phyloP scores from a whole-genome alignment of 92 coral and sea anemone species.

The Zoanthus gigantus region DNA sequence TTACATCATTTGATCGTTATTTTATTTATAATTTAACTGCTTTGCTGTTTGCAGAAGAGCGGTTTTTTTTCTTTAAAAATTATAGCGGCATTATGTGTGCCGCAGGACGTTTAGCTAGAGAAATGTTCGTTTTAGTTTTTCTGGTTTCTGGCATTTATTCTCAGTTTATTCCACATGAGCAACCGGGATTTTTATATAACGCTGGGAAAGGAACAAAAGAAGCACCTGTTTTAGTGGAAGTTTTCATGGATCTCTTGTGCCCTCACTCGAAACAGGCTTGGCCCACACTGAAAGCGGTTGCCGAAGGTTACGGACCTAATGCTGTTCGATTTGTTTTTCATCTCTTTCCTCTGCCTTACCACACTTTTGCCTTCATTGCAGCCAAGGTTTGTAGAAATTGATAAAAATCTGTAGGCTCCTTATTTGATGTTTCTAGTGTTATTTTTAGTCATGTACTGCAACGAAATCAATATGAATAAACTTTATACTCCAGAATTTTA shows the following conservation, averaged over 20 bases:
- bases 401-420: too few species aligned
- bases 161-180: constrained; percentile 41
- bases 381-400: constrained; percentile 26
- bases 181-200: constrained; percentile 40
- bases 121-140: neutral
- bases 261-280: constrained; percentile 30
- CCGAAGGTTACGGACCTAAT: constrained; percentile 38
- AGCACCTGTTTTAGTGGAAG: constrained; percentile 42
- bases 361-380: constrained; percentile 45
- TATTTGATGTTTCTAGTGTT: too few species aligned
- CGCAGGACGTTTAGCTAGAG: neutral
- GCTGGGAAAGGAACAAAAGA: constrained; percentile 35
- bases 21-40: neutral
- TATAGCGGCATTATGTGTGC: constrained; percentile 1
- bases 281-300: constrained; percentile 41
- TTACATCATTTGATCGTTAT: constrained; percentile 10
- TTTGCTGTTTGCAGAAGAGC: neutral
- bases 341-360: constrained; percentile 42
- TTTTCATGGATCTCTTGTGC: constrained; percentile 32
- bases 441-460: too few species aligned
- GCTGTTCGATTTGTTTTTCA: constrained; percentile 27
- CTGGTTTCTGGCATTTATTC: neutral
- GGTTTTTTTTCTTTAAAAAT: neutral
- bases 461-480: too few species aligned
- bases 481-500: too few species aligned